phyloP scores from a whole-genome alignment of 2,797 vertebrate species.

The Pseudochaenichthys georgianus region DNA sequence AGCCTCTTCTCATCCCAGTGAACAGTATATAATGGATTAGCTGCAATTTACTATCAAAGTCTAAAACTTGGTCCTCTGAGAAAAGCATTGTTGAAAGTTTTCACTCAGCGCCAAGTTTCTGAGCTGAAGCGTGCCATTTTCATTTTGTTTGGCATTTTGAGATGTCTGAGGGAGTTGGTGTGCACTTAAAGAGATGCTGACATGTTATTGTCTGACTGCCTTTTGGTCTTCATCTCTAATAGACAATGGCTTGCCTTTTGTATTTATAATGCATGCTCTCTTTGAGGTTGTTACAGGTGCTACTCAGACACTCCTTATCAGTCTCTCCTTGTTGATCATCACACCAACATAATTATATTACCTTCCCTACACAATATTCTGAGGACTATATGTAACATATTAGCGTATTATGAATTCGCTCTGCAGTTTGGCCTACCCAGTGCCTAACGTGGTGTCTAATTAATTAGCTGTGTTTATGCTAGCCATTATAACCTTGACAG shows the following conservation, averaged over 20 bases:
- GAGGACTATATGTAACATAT: constrained; percentile 57
- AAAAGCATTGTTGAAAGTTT: constrained; percentile 73
- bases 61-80: constrained; percentile 54
- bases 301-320: constrained; percentile 69
- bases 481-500: constrained; percentile 82
- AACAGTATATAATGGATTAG: constrained; percentile 58
- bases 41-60: constrained; percentile 68
- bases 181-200: constrained; percentile 83
- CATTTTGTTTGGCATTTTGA: constrained; percentile 82
- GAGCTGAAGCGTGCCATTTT: constrained; percentile 76
- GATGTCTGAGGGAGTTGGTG: constrained; percentile 77
- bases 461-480: constrained; percentile 84
- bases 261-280: constrained; percentile 81
- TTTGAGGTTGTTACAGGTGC: constrained; percentile 84
- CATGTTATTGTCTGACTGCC: constrained; percentile 81
- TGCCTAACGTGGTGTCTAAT: constrained; percentile 79
- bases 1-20: constrained; percentile 21
- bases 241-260: constrained; percentile 82
- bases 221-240: constrained; percentile 85
- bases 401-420: constrained; percentile 73
- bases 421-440: constrained; percentile 59
- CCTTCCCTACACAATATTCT: constrained; percentile 54
- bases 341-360: constrained; percentile 67
- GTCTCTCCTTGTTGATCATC: constrained; percentile 71
- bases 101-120: constrained; percentile 67